Percentiles rank a stretch among this genome's conserved stretches.
phyloP scores from a whole-genome alignment of 2,888 invertebrate genomes.

The Beris morrisii region DNA sequence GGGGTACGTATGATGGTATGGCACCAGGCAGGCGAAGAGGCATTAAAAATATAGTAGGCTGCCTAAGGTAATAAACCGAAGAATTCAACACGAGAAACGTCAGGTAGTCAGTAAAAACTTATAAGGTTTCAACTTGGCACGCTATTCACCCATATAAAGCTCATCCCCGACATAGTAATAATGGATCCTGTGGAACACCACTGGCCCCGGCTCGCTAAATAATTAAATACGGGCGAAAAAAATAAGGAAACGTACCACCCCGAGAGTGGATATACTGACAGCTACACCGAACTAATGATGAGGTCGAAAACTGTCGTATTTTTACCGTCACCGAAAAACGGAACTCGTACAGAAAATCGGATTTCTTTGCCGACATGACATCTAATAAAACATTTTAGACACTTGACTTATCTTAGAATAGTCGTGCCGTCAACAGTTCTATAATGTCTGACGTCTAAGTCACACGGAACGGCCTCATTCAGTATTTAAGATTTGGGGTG shows the following conservation, averaged over 20 bases:
- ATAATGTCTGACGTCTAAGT: too few species aligned
- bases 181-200: too few species aligned
- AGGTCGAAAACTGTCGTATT: slow-evolving; percentile 15
- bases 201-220: slow-evolving; percentile 31
- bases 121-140: slow-evolving; percentile 31
- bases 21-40: slow-evolving; percentile 24
- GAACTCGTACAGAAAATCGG: slow-evolving; percentile 1
- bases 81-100: slow-evolving; percentile 8
- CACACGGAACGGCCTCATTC: too few species aligned
- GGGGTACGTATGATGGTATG: too few species aligned
- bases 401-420: slow-evolving; percentile 23
- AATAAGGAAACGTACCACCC: neutral
- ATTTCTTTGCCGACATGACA: slow-evolving; percentile 30
- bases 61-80: slow-evolving; percentile 27
- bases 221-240: slow-evolving; percentile 25
- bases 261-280: neutral
- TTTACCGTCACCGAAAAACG: too few species aligned
- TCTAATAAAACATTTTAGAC: slow-evolving; percentile 37
- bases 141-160: slow-evolving; percentile 33
- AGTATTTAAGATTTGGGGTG: too few species aligned
- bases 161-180: neutral
- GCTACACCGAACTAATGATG: slow-evolving; percentile 19
- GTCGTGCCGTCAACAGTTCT: neutral
- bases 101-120: neutral
- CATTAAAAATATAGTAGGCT: slow-evolving; percentile 34